Evolutionary conservation across 2,888 invertebrate species (phyloP).

Genomic region (Patella caerulea): DNA sequence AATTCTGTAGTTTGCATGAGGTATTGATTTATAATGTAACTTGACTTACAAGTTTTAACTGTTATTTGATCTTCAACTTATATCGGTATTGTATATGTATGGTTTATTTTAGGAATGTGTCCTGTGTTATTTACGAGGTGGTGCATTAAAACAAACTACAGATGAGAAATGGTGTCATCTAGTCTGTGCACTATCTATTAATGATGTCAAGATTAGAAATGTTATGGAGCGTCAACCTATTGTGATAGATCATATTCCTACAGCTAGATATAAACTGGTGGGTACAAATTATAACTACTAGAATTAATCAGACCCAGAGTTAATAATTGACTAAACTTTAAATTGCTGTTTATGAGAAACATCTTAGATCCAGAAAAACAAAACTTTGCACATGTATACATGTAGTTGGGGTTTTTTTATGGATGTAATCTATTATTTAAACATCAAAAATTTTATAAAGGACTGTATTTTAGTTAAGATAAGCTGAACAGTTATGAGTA

Average conservation of each 20-base stretch:
- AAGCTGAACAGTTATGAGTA: too few relatives aligned
- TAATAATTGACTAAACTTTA: too few relatives aligned
- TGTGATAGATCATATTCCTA: conserved; percentile 53
- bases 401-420: too few relatives aligned
- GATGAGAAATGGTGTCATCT: conserved; percentile 72
- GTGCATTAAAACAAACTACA: conserved; percentile 71
- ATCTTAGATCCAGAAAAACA: too few relatives aligned
- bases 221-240: conserved; percentile 66
- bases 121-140: conserved; percentile 75
- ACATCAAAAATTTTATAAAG: background rate
- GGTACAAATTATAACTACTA: conserved; percentile 21
- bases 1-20: too few relatives aligned
- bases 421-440: background rate
- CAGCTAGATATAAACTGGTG: conserved; percentile 61
- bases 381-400: too few relatives aligned
- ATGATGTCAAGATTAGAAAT: conserved; percentile 69
- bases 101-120: conserved; percentile 72
- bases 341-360: too few relatives aligned
- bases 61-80: too few relatives aligned
- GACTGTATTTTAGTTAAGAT: too few relatives aligned
- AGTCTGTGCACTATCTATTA: conserved; percentile 70
- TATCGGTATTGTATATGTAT: background rate
- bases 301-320: too few relatives aligned
- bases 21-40: too few relatives aligned
- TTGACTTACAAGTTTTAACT: too few relatives aligned